These are phyloP conservation scores for Zaprionus davidi DNA, from an alignment of 1,140 invertebrate genomes.

Conservation along the genomic window DNA sequence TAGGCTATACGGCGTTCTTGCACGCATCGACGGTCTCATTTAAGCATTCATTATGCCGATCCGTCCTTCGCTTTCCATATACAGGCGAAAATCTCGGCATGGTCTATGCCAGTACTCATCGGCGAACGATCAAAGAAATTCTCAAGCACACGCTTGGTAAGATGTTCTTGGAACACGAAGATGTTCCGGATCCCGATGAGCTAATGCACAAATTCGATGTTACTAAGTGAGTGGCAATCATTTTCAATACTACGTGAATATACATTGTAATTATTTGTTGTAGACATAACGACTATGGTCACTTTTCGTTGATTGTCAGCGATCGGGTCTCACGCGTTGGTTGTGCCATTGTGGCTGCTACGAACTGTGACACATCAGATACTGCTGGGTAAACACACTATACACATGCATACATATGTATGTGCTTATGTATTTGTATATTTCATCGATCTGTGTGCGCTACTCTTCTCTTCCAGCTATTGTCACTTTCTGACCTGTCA, in stretches of 20 bases:
- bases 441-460: neutral
- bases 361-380: slow-evolving; percentile 22
- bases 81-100: slow-evolving; percentile 41
- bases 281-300: neutral
- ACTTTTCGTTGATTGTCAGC: slow-evolving; percentile 41
- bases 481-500: slow-evolving; percentile 56
- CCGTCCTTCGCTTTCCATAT: slow-evolving; percentile 45
- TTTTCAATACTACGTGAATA: neutral
- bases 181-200: slow-evolving; percentile 25
- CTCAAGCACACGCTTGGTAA: neutral
- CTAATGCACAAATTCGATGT: slow-evolving; percentile 14
- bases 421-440: neutral
- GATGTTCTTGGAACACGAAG: slow-evolving; percentile 35
- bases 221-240: slow-evolving; percentile 14
- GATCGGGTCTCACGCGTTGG: slow-evolving; percentile 65
- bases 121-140: neutral
- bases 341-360: slow-evolving; percentile 39
- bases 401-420: neutral
- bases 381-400: neutral
- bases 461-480: slow-evolving; percentile 1
- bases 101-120: neutral
- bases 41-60: slow-evolving; percentile 47
- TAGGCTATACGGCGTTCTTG: slow-evolving; percentile 53
- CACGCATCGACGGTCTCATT: slow-evolving; percentile 56
- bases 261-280: neutral